Conservation (phyloP, 2,113 vertebrate species). For the Malaclemys terrapin region DNA sequence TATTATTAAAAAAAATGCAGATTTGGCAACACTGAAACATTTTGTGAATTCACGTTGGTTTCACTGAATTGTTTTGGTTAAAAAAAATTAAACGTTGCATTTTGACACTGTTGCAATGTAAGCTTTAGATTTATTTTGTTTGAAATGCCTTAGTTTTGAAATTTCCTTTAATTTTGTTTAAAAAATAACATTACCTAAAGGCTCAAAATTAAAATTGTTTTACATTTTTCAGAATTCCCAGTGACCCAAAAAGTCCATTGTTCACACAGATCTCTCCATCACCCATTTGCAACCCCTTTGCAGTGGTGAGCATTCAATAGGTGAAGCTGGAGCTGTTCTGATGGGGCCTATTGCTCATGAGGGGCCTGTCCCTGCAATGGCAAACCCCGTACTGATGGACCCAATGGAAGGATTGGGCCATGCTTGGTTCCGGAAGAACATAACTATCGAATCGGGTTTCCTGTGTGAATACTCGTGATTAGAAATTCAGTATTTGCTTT, state of each 20-base stretch:
- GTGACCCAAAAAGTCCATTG: not conserved
- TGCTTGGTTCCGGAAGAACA: not conserved
- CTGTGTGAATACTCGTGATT: not conserved
- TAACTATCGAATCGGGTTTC: not conserved
- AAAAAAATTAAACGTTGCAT: not conserved
- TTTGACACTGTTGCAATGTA: not conserved
- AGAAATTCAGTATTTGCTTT: not conserved
- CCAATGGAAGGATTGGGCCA: not conserved
- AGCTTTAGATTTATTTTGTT: not conserved
- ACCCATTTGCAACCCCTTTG: not conserved
- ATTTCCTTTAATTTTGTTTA: not conserved
- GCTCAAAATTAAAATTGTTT: not conserved
- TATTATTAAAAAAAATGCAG: not conserved
- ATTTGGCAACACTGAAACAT: not conserved
- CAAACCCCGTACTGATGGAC: not conserved
- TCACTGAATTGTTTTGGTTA: not conserved
- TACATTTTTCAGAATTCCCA: not conserved
- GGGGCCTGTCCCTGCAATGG: not conserved
- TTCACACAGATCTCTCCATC: not conserved
- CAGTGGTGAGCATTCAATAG: not conserved
- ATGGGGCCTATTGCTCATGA: not conserved
- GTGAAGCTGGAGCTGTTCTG: not conserved
- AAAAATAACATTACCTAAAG: not conserved
- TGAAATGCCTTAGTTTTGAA: not conserved
- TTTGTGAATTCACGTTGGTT: not conserved